A percentile compares a stretch with the other conserved stretches of the same genome.
Evolutionary conservation across 2,888 invertebrate genomes (phyloP).

Genomic region (Megamerina dolium): DNA sequence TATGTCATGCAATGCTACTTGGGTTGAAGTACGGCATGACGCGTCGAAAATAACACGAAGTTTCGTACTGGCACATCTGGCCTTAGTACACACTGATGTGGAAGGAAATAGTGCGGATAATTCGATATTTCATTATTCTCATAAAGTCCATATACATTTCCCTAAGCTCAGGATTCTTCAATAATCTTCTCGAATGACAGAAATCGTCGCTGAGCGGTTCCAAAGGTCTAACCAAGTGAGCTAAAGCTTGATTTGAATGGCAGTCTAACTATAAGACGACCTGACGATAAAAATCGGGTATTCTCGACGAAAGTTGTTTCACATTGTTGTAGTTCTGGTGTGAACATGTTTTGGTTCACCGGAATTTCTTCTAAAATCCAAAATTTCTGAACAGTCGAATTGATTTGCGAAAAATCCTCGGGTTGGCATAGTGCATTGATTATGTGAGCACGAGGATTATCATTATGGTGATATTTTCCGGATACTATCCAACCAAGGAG

Average conservation of each 20-base stretch:
- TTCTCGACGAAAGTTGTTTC: conserved; percentile 13
- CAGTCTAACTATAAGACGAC: conserved; percentile 14
- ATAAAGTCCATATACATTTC: conserved; percentile 16
- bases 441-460: background rate
- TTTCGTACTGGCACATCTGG: conserved; percentile 2
- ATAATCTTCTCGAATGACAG: conserved; percentile 13
- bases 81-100: conserved; percentile 5
- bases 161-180: conserved; percentile 12
- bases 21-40: conserved; percentile 4
- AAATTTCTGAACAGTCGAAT: conserved; percentile 13
- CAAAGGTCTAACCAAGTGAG: conserved; percentile 12
- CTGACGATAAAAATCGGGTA: conserved; percentile 9
- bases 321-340: conserved; percentile 13
- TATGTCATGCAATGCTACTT: conserved; percentile 14
- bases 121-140: conserved; percentile 7
- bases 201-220: conserved; percentile 16
- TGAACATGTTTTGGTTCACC: conserved; percentile 4
- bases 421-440: background rate
- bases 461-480: conserved; percentile 11
- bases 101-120: conserved; percentile 12
- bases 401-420: conserved; percentile 3
- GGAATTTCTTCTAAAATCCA: conserved; percentile 15
- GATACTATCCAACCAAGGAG: conserved; percentile 14
- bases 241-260: conserved; percentile 14
- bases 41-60: conserved; percentile 7